Percentiles rank a stretch among this genome's conserved stretches.
These are phyloP conservation scores for Ascidia mentula DNA, from an alignment of 23 tunicate genomes.

Conservation along the genomic window DNA sequence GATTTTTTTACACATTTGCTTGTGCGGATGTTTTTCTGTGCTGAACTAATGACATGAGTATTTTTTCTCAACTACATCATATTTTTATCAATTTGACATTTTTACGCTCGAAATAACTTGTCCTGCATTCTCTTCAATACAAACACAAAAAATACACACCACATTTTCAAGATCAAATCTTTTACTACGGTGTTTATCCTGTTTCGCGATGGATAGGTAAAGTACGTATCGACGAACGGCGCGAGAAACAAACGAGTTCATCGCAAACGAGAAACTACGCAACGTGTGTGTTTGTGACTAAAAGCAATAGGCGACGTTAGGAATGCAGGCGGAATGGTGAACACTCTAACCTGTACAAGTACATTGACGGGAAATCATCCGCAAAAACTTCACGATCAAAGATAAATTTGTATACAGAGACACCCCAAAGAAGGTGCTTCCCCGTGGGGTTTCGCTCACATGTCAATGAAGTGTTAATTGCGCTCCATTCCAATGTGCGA, in stretches of 20 bases:
- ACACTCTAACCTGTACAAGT: neutral
- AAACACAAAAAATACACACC: neutral
- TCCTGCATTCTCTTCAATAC: neutral
- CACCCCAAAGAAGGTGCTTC: neutral
- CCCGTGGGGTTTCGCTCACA: too few species aligned
- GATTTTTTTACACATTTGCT: too few species aligned
- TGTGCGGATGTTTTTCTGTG: too few species aligned
- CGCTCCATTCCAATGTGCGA: neutral
- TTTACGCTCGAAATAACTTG: too few species aligned
- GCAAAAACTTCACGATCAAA: neutral
- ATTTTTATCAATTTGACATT: too few species aligned
- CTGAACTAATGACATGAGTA: too few species aligned
- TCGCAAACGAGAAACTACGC: too few species aligned
- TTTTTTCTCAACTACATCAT: too few species aligned
- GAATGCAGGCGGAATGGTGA: neutral
- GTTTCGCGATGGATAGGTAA: slow-evolving; percentile 8
- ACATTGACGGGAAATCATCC: neutral
- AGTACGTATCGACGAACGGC: neutral
- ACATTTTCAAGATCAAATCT: neutral
- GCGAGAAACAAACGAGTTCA: neutral
- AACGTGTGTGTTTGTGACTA: too few species aligned
- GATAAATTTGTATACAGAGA: neutral
- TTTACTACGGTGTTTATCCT: slow-evolving; percentile 7
- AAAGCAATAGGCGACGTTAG: neutral
- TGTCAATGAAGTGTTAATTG: neutral